Base-by-base conservation (phyloP, 2,888 invertebrate genomes). In the Sphaeridia pumilis region DNA sequence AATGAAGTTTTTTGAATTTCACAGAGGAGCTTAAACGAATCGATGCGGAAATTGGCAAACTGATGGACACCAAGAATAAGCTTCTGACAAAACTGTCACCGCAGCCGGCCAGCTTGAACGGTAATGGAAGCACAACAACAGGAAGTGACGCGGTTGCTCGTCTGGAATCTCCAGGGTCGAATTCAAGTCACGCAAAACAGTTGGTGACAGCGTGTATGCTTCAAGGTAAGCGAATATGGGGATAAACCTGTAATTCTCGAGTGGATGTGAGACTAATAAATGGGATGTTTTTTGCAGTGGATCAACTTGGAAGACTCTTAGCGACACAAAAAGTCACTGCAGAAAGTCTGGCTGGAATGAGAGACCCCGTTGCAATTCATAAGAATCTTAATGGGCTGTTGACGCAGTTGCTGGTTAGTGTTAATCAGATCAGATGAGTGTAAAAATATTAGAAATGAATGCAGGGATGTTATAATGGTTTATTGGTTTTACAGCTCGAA, bases 41-140 rank as follows among this genome's bases (percentile, higher is more conserved):
- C 67, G 84, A 85, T 68, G 78, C 80, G 65, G 72, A 78, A 60
- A 81, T 87, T 57, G 77, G 78, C 58, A 76, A 78, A 67, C 80
- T 82, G 43, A 69, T 87, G 60, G 74, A 75, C 54, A 84, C 85
- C 68, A 84, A 85, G 68, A 81, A 83, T 67, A 75, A 76, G 63
- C 74, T 87, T 58, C 80, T 85, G 61, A 84, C 84, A 58, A 82
- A 84, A 69, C 77, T 86, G 68, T 75, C 85, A 67, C 80, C 82
- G 70, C 79, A 85, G 69, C 83, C 84, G 49, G 75, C 77, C 59
- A 80, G 81, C 22, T 51, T 38, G 17, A 17, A 20, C 17, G 38
- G 5, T 38, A 20, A 38, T 7, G 17, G 17, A 7, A 38, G 17
- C 17, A 38, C 7, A 17, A 5, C n/a, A n/a, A n/a, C n/a, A n/a